Evolutionary conservation across 2,113 vertebrate genomes (phyloP).

Genomic region (Carassius auratus): DNA sequence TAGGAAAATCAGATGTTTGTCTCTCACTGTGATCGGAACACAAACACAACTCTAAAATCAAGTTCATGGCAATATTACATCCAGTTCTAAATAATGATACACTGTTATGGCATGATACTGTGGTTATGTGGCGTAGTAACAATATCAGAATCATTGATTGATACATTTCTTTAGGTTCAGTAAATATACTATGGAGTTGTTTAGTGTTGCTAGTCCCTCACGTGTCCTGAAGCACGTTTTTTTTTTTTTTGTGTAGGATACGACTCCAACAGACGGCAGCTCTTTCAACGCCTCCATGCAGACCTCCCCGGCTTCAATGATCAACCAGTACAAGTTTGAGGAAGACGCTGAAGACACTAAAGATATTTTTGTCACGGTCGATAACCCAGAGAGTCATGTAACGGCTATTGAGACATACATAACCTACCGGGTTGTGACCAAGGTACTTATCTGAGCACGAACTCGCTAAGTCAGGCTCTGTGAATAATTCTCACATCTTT

Average conservation of each 20-base stretch:
- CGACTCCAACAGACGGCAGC: slow-evolving; percentile 78
- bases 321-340: slow-evolving; percentile 92
- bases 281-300: slow-evolving; percentile 80
- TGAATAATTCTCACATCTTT: background rate
- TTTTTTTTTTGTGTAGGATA: slow-evolving; percentile 74
- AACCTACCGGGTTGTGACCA: slow-evolving; percentile 89
- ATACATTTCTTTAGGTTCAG: too few relatives aligned
- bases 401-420: slow-evolving; percentile 97
- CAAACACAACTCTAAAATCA: background rate
- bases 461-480: background rate
- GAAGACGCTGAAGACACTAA: slow-evolving; percentile 76
- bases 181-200: background rate
- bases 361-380: slow-evolving; percentile 91
- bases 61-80: background rate
- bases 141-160: background rate
- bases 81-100: background rate
- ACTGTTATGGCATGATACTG: background rate
- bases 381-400: slow-evolving; percentile 92
- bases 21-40: background rate
- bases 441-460: slow-evolving; percentile 72
- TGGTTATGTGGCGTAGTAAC: background rate
- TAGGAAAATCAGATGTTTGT: slow-evolving; percentile 1
- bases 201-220: background rate
- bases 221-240: background rate
- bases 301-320: slow-evolving; percentile 89